Conservation (phyloP, 1,140 invertebrate genomes). For the Cydia amplana region DNA sequence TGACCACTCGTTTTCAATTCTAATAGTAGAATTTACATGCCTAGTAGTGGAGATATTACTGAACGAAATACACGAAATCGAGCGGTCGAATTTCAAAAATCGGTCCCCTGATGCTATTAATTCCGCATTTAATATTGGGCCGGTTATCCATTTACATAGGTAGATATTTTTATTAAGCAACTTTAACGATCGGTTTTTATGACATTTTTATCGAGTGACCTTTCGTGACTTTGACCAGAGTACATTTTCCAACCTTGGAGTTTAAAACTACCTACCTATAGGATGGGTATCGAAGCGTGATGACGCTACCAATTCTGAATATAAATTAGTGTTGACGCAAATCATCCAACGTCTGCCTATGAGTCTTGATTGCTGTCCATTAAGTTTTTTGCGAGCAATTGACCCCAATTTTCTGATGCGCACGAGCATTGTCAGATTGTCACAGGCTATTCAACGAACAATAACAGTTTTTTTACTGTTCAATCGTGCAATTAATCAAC, state of each 20-base stretch:
- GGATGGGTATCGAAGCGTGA: constrained; percentile 33
- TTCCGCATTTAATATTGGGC: no score
- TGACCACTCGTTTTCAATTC: no score
- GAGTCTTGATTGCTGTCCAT: constrained; percentile 67
- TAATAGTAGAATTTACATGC: no score
- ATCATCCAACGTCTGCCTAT: constrained; percentile 54
- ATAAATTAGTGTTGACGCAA: constrained; percentile 67
- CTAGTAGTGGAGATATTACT: no score
- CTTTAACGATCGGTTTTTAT: neutral
- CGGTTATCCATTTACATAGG: neutral
- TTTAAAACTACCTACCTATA: constrained; percentile 31
- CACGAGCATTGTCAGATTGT: constrained; percentile 57
- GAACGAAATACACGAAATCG: no score
- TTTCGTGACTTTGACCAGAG: constrained; percentile 43
- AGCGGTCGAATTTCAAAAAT: no score
- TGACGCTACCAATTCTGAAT: constrained; percentile 39
- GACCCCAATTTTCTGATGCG: constrained; percentile 56
- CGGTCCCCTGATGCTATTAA: no score
- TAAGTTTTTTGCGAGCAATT: constrained; percentile 69
- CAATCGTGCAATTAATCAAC: neutral
- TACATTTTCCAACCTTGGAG: constrained; percentile 39
- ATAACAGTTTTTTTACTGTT: constrained; percentile 30
- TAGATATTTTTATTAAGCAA: neutral
- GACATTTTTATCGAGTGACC: constrained; percentile 15
- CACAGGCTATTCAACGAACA: constrained; percentile 45